A percentile compares a stretch with the other conserved stretches of the same genome.
Evolutionary conservation across 2,888 invertebrate genomes (phyloP).

Genomic region (Zelleria hepariella): DNA sequence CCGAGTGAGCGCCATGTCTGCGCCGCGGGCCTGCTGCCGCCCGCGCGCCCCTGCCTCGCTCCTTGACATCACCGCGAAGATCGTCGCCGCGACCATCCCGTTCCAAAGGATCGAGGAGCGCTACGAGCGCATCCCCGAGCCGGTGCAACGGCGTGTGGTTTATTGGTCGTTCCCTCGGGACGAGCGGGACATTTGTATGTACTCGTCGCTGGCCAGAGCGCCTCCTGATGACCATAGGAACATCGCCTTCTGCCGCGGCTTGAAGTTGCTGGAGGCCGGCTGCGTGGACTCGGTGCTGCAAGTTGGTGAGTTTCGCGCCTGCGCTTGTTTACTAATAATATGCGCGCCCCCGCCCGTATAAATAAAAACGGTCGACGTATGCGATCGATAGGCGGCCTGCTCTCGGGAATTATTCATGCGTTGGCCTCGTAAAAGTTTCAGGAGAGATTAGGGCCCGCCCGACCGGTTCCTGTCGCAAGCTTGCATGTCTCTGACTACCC

Average conservation of each 20-base stretch:
- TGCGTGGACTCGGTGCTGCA: constrained; percentile 89
- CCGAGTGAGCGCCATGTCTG: constrained; percentile 69
- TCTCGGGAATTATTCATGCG: constrained; percentile 72
- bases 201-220: constrained; percentile 80
- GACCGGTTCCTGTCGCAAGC: not conserved
- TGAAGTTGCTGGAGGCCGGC: constrained; percentile 85
- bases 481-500: constrained; percentile 1
- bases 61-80: constrained; percentile 86
- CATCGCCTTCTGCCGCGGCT: constrained; percentile 88
- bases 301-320: constrained; percentile 84
- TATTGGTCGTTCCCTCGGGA: constrained; percentile 92
- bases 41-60: constrained; percentile 79
- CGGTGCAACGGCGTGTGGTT: constrained; percentile 88
- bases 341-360: constrained; percentile 68
- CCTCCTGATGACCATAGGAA: constrained; percentile 81
- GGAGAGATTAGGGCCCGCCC: constrained; percentile 53
- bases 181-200: constrained; percentile 91
- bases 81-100: constrained; percentile 87
- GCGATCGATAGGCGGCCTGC: constrained; percentile 67
- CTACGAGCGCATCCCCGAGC: constrained; percentile 89
- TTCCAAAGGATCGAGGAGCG: constrained; percentile 90
- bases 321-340: constrained; percentile 73
- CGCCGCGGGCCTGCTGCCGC: constrained; percentile 69
- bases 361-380: constrained; percentile 70
- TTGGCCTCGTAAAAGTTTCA: constrained; percentile 57